These are phyloP conservation scores for Saxidomus purpurata DNA, from an alignment of 1,140 invertebrate species.

Conservation along the genomic window DNA sequence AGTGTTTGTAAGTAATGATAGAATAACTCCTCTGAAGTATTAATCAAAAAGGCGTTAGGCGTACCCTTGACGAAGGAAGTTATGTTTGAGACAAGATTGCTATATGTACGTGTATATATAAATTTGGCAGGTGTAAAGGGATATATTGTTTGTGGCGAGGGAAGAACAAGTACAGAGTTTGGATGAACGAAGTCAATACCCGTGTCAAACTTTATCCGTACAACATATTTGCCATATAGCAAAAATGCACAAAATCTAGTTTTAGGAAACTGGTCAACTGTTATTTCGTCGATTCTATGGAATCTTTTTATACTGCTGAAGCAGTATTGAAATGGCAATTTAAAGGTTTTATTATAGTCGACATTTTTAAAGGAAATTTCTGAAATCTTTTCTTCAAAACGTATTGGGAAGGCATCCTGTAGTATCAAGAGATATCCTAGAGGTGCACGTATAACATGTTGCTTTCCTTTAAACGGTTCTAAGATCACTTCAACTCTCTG, in stretches of 20 bases:
- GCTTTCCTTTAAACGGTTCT: background rate
- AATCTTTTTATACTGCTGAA: background rate
- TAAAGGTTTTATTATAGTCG: background rate
- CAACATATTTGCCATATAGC: background rate
- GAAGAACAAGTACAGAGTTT: background rate
- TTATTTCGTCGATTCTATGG: background rate
- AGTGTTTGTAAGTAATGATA: background rate
- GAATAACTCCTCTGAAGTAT: background rate
- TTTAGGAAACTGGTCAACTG: background rate
- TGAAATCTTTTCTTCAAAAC: background rate
- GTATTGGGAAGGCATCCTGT: background rate
- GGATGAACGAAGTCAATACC: background rate
- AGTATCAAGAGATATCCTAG: background rate
- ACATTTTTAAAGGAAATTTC: background rate
- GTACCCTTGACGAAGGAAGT: background rate
- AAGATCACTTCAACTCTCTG: background rate
- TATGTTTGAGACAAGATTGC: background rate
- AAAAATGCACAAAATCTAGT: background rate
- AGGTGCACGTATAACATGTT: background rate
- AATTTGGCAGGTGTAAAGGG: background rate
- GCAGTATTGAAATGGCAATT: background rate
- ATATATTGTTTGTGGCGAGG: background rate
- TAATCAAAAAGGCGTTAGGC: background rate
- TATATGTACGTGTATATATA: background rate
- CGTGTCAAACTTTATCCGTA: background rate